Evolutionary conservation across 1,140 invertebrate species (phyloP).

Genomic region (Gonioctena quinquepunctata): DNA sequence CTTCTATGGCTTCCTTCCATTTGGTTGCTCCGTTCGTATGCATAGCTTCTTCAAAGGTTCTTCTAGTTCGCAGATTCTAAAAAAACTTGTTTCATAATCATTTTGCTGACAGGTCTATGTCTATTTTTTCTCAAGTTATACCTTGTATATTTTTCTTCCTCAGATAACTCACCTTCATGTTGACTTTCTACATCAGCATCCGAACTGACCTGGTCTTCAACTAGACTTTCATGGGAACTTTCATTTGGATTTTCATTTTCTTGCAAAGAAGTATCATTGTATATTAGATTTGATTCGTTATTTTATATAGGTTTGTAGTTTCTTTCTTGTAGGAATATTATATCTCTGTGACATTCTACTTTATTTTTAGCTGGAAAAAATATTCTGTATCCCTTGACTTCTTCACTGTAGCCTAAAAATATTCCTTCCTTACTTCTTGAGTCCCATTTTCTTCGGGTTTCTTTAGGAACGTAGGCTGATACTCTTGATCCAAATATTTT

Average conservation of each 20-base stretch:
- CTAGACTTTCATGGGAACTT: too few species aligned
- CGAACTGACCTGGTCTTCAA: too few species aligned
- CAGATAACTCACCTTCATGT: too few species aligned
- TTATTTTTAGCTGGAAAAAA: conserved; percentile 18
- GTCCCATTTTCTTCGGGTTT: conserved; percentile 51
- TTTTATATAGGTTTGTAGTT: neutral
- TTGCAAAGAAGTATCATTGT: too few species aligned
- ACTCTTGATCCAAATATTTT: conserved; percentile 51
- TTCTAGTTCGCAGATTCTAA: too few species aligned
- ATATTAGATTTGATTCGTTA: too few species aligned
- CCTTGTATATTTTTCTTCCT: conserved; percentile 17
- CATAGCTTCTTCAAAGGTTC: conserved; percentile 17
- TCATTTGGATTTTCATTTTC: neutral
- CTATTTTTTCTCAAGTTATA: too few species aligned
- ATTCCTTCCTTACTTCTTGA: conserved; percentile 45
- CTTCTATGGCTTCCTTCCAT: conserved; percentile 21
- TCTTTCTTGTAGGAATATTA: conserved; percentile 14
- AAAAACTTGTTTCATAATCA: too few species aligned
- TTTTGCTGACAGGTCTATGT: too few species aligned
- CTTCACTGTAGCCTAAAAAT: conserved; percentile 52
- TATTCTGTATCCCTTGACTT: conserved; percentile 13
- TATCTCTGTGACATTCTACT: neutral
- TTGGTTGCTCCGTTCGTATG: conserved; percentile 1
- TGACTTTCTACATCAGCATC: too few species aligned
- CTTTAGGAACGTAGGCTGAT: conserved; percentile 50